phyloP scores from a whole-genome alignment of 2,797 vertebrate genomes.

The Acipenser ruthenus region DNA sequence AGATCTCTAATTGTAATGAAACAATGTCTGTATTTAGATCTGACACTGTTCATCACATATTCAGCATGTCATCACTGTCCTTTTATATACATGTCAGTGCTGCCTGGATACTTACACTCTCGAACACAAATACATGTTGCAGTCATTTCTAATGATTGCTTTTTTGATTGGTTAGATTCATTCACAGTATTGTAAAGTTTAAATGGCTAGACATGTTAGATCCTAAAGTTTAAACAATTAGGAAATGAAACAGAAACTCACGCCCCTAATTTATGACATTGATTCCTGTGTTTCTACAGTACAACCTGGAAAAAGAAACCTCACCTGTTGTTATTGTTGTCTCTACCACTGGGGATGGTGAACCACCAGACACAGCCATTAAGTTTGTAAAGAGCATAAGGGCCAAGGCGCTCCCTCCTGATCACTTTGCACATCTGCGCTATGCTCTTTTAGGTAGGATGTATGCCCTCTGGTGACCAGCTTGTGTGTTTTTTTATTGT shows the following conservation, averaged over 20 bases:
- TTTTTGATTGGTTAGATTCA: no score
- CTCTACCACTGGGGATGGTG: conserved; percentile 90
- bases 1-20: no score
- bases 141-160: no score
- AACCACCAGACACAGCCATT: conserved; percentile 79
- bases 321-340: conserved; percentile 81
- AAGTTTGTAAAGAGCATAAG: conserved; percentile 77
- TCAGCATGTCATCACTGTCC: no score
- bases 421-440: conserved; percentile 69
- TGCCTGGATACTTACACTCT: no score
- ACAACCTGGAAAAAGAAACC: conserved; percentile 73
- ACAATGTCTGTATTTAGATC: no score
- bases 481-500: background rate
- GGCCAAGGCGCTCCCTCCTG: conserved; percentile 54
- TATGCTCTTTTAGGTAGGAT: conserved; percentile 83
- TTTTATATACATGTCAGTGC: no score
- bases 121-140: no score
- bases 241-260: background rate
- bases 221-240: no score
- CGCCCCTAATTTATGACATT: background rate
- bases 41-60: no score
- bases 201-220: no score
- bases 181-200: no score
- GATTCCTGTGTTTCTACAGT: conserved; percentile 53
- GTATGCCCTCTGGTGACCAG: background rate